Evolutionary conservation across 2,113 vertebrate genomes (phyloP).

Genomic region (Cyprinus carpio): DNA sequence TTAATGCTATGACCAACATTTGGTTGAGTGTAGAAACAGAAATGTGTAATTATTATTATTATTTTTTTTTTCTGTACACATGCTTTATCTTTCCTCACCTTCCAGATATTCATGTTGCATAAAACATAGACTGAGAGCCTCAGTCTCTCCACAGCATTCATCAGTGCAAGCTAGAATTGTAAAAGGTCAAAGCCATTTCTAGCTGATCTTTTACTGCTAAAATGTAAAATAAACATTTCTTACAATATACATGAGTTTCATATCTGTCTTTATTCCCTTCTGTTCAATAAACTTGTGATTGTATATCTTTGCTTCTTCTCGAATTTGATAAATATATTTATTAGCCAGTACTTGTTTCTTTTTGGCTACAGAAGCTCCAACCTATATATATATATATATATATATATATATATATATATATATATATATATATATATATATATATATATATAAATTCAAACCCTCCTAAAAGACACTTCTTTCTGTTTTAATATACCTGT

Average conservation of each 20-base stretch:
- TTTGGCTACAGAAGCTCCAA: background rate
- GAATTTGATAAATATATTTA: background rate
- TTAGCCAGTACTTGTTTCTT: background rate
- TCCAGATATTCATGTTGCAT: background rate
- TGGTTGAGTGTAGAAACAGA: background rate
- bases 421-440: too few species aligned
- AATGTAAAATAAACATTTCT: background rate
- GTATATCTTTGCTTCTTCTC: background rate
- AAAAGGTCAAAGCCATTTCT: conserved; percentile 3
- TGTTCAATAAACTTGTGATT: background rate
- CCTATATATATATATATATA: too few species aligned
- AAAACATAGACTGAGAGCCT: background rate
- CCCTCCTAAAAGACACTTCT: background rate
- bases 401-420: too few species aligned
- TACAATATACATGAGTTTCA: conserved; percentile 21
- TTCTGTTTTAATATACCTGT: background rate
- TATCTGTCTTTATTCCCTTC: background rate
- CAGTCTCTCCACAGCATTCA: background rate
- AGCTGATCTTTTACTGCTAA: background rate
- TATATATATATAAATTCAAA: too few species aligned
- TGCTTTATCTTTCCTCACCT: background rate
- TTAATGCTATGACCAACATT: conserved; percentile 18
- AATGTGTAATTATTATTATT: conserved; percentile 19
- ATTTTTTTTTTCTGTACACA: background rate
- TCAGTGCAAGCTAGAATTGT: background rate